phyloP scores from a whole-genome alignment of 2,888 invertebrate species.

The Sinodicranocentrus sp. region DNA sequence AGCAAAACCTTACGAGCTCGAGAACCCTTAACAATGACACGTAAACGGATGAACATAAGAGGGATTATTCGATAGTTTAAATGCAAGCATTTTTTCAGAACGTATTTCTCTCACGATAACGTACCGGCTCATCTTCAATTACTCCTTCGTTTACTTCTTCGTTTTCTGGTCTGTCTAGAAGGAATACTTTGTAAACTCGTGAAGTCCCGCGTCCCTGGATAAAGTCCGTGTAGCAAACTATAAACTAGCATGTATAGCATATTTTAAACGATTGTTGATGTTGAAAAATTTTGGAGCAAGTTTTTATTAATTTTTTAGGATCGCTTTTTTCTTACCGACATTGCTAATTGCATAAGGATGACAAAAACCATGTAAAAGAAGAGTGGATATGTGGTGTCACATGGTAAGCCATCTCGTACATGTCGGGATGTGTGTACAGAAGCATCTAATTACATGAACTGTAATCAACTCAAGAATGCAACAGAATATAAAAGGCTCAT shows the following conservation, averaged over 20 bases:
- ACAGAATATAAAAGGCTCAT: not conserved
- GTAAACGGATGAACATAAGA: not conserved
- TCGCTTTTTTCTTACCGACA: slow-evolving; percentile 73
- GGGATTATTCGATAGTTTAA: not conserved
- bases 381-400: not conserved
- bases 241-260: too few relatives aligned
- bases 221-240: slow-evolving; percentile 70
- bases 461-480: not conserved
- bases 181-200: slow-evolving; percentile 54
- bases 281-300: too few relatives aligned
- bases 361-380: slow-evolving; percentile 25
- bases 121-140: slow-evolving; percentile 66
- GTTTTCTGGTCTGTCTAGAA: slow-evolving; percentile 20
- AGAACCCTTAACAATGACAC: slow-evolving; percentile 8
- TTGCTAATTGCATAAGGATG: slow-evolving; percentile 51
- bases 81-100: too few relatives aligned
- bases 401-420: slow-evolving; percentile 52
- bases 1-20: slow-evolving; percentile 8
- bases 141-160: too few relatives aligned
- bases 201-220: slow-evolving; percentile 52
- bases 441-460: slow-evolving; percentile 7
- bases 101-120: too few relatives aligned
- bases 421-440: slow-evolving; percentile 9
- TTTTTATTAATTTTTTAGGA: too few relatives aligned
- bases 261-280: too few relatives aligned